phyloP scores from a whole-genome alignment of 2,888 invertebrate genomes.

The Aspidiotus rigidus region DNA sequence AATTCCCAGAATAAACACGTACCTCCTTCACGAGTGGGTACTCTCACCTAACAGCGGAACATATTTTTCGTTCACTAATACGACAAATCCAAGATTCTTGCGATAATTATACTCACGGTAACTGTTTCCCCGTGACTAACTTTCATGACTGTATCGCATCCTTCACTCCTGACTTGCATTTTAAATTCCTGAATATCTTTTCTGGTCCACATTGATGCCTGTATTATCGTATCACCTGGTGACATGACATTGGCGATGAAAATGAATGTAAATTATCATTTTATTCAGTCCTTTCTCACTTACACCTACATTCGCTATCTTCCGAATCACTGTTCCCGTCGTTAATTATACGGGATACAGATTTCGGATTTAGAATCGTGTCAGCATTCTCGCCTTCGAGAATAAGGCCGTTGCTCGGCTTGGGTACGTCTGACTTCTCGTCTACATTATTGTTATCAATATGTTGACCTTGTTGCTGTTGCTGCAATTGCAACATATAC shows the following conservation, averaged over 20 bases:
- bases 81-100: background rate
- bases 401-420: conserved; percentile 7
- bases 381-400: conserved; percentile 18
- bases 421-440: conserved; percentile 5
- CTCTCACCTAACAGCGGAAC: conserved; percentile 54
- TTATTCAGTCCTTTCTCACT: background rate
- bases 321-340: conserved; percentile 30
- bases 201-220: conserved; percentile 94
- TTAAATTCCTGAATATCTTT: conserved; percentile 85
- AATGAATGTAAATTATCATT: background rate
- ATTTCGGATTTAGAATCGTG: conserved; percentile 26
- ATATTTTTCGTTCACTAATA: background rate
- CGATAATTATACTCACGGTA: conserved; percentile 55
- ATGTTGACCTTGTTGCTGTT: conserved; percentile 43
- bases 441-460: background rate
- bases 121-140: conserved; percentile 95
- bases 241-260: background rate
- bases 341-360: conserved; percentile 25
- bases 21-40: conserved; percentile 91
- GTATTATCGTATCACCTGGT: conserved; percentile 38
- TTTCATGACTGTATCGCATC: conserved; percentile 79
- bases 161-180: conserved; percentile 66
- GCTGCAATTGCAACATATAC: conserved; percentile 89
- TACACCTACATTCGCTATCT: conserved; percentile 26
- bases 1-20: conserved; percentile 97